Evolutionary conservation across 2,888 invertebrate species (phyloP).

Genomic region (Drosophila anomelani): DNA sequence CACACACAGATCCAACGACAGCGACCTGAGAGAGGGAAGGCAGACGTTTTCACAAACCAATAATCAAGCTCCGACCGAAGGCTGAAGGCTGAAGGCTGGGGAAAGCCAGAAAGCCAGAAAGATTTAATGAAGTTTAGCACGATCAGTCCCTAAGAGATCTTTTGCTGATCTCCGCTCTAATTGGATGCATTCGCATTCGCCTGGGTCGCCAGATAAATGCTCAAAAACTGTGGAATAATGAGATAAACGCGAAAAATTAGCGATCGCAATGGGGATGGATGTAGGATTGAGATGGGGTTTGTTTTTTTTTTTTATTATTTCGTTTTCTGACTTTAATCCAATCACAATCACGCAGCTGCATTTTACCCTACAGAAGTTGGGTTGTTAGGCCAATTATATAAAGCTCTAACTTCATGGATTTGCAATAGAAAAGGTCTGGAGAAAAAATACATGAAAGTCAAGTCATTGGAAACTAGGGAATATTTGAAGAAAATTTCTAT

Average conservation of each 20-base stretch:
- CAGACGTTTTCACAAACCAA: slow-evolving; percentile 75
- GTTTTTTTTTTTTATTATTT: slow-evolving; percentile 22
- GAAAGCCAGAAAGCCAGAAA: slow-evolving; percentile 46
- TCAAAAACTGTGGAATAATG: slow-evolving; percentile 81
- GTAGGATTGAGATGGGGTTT: slow-evolving; percentile 32
- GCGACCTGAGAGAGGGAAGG: not conserved
- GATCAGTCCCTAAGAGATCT: slow-evolving; percentile 69
- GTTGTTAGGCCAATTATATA: slow-evolving; percentile 71
- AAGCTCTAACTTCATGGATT: not conserved
- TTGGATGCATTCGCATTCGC: slow-evolving; percentile 62
- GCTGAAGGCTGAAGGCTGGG: not conserved
- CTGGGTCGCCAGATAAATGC: slow-evolving; percentile 67
- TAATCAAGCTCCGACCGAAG: slow-evolving; percentile 56
- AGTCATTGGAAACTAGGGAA: not conserved
- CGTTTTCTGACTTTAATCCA: slow-evolving; percentile 66
- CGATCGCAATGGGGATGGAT: slow-evolving; percentile 65
- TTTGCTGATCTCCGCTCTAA: slow-evolving; percentile 57
- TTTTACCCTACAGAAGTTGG: slow-evolving; percentile 68
- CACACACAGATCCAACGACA: not conserved
- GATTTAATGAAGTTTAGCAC: slow-evolving; percentile 82
- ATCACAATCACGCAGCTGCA: slow-evolving; percentile 80
- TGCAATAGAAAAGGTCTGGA: not conserved
- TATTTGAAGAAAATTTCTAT: not conserved
- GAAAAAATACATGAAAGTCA: not conserved
- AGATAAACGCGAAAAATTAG: slow-evolving; percentile 83